Percentiles rank a stretch among this genome's conserved stretches.
Evolutionary conservation across 1,140 invertebrate species (phyloP).

Genomic region (Hylaeus anthracinus): DNA sequence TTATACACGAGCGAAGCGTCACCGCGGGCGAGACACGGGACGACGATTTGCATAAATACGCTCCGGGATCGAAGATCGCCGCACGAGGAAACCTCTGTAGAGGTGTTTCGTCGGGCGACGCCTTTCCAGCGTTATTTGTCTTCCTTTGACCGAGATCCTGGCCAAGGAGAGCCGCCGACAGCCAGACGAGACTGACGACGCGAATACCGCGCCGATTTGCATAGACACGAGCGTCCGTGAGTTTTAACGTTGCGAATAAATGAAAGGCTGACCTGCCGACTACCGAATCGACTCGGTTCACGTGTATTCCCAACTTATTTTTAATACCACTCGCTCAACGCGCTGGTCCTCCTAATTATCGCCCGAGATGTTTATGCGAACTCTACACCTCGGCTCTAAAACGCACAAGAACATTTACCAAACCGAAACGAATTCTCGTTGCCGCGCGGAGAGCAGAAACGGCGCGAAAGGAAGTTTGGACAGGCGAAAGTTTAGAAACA

Average conservation of each 20-base stretch:
- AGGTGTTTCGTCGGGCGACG: not conserved
- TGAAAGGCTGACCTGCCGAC: too few species aligned
- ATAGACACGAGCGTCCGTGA: not conserved
- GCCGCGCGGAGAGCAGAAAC: too few species aligned
- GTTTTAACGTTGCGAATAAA: slow-evolving; percentile 12
- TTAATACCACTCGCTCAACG: too few species aligned
- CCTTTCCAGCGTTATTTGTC: not conserved
- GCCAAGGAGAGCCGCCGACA: not conserved
- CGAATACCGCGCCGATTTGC: not conserved
- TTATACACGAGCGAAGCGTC: not conserved
- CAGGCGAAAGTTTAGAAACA: too few species aligned
- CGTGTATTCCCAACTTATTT: too few species aligned
- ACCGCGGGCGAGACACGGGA: not conserved
- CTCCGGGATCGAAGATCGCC: not conserved
- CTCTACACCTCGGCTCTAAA: not conserved
- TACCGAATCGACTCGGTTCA: too few species aligned
- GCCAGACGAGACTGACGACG: not conserved
- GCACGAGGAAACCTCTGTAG: not conserved
- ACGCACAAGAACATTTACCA: too few species aligned
- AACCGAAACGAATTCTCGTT: too few species aligned
- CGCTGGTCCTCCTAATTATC: too few species aligned
- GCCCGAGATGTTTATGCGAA: not conserved
- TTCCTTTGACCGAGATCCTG: not conserved
- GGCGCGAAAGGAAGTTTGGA: too few species aligned
- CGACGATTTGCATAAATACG: slow-evolving; percentile 5